Percentiles rank a stretch among this genome's conserved stretches.
These are phyloP conservation scores for Pachymerium ferrugineum DNA, from an alignment of 2,888 invertebrate species.

Conservation along the genomic window DNA sequence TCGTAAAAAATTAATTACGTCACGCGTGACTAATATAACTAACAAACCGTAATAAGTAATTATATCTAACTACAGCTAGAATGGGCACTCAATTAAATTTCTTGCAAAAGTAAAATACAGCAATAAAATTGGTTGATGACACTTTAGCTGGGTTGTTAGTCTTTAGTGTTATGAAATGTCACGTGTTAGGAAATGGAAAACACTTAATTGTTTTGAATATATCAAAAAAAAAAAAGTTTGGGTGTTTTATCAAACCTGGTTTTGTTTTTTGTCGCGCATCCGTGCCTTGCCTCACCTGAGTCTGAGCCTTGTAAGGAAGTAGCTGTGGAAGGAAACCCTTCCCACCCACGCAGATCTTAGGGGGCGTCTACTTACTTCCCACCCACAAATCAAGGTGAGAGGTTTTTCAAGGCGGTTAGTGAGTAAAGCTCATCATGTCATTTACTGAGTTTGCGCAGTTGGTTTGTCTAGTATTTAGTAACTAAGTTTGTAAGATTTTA, in stretches of 20 bases:
- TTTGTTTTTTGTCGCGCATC: neutral
- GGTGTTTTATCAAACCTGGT: neutral
- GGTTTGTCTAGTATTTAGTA: too few relatives aligned
- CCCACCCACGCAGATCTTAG: slow-evolving; percentile 8
- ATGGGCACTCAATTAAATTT: too few relatives aligned
- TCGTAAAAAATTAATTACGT: neutral
- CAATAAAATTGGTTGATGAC: too few relatives aligned
- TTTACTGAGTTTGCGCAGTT: too few relatives aligned
- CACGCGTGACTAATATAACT: neutral
- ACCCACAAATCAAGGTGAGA: slow-evolving; percentile 17
- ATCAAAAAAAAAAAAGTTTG: neutral
- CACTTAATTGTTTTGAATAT: too few relatives aligned
- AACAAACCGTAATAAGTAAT: too few relatives aligned
- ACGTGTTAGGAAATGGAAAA: too few relatives aligned
- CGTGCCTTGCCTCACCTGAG: neutral
- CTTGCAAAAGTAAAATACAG: too few relatives aligned
- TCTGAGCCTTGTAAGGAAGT: slow-evolving; percentile 4
- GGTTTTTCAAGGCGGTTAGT: neutral
- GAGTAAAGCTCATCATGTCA: neutral
- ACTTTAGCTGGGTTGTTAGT: too few relatives aligned
- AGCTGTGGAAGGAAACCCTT: slow-evolving; percentile 2
- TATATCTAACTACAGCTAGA: too few relatives aligned
- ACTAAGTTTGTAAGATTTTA: too few relatives aligned
- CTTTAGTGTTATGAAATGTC: too few relatives aligned
- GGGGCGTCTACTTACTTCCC: neutral